Conservation (phyloP, 2,113 vertebrate genomes). For the Pteronura brasiliensis region DNA sequence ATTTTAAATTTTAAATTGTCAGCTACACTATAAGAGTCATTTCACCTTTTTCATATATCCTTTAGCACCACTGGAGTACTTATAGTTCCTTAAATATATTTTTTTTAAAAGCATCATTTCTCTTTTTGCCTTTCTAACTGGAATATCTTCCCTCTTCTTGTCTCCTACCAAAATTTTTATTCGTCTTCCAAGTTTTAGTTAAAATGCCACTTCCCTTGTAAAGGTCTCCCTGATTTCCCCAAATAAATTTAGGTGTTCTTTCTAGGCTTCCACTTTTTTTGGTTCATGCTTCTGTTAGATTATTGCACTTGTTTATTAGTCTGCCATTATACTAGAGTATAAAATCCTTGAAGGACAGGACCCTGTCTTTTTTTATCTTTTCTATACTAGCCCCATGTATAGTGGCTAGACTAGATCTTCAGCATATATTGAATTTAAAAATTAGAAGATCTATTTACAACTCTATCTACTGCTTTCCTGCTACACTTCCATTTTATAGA, state of each 20-base stretch:
- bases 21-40: background rate
- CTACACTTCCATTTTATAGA: background rate
- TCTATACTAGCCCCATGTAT: background rate
- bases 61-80: background rate
- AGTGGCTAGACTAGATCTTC: background rate
- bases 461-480: background rate
- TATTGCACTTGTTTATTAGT: background rate
- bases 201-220: background rate
- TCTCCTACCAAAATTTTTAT: background rate
- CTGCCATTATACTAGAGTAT: background rate
- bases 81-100: background rate
- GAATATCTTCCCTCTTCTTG: background rate
- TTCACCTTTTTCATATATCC: background rate
- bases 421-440: slow-evolving; percentile 27
- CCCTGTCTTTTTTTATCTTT: background rate
- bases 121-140: slow-evolving; percentile 1
- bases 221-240: background rate
- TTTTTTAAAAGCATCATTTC: background rate
- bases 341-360: background rate
- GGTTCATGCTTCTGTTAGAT: background rate
- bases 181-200: slow-evolving; percentile 19
- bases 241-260: background rate
- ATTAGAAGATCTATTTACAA: background rate
- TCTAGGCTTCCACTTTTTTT: background rate
- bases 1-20: background rate